Percentiles rank a stretch among this genome's conserved stretches.
Evolutionary conservation across 2,797 vertebrate species (phyloP).

Genomic region (Orientallactaga sibirica): DNA sequence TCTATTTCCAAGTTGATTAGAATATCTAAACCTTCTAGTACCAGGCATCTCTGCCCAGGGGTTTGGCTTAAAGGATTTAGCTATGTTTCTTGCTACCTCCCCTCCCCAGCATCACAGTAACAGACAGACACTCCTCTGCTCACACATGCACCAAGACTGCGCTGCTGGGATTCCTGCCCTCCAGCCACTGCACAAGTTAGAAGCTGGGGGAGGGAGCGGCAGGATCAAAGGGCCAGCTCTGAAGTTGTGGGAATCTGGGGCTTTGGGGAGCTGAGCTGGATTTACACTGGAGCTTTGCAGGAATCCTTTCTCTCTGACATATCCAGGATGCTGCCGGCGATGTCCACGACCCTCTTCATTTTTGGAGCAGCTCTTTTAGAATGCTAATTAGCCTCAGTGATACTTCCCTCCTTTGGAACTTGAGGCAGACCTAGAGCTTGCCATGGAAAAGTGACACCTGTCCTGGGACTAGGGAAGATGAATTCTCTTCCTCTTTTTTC

Average conservation of each 20-base stretch:
- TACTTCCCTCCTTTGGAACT: conserved; percentile 18
- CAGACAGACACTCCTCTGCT: not conserved
- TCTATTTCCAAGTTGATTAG: not conserved
- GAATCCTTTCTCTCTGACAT: conserved; percentile 12
- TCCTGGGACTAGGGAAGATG: not conserved
- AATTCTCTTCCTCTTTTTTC: not conserved
- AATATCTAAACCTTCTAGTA: not conserved
- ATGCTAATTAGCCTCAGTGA: conserved; percentile 63
- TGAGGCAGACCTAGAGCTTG: not conserved
- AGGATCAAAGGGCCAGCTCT: conserved; percentile 58
- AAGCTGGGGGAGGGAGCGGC: not conserved
- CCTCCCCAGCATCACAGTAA: not conserved
- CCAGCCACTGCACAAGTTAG: not conserved
- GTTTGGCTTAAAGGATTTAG: conserved; percentile 52
- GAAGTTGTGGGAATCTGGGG: conserved; percentile 34
- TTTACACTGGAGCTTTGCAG: conserved; percentile 55
- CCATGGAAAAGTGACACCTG: conserved; percentile 48
- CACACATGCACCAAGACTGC: not conserved
- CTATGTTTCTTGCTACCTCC: not conserved
- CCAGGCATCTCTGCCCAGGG: not conserved
- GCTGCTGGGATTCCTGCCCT: conserved; percentile 48
- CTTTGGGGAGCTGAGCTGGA: conserved; percentile 4
- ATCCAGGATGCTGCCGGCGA: not conserved
- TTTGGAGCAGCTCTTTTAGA: not conserved
- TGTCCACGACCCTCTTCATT: conserved; percentile 1